A percentile compares a stretch with the other conserved stretches of the same genome.
phyloP scores from a whole-genome alignment of 2,113 vertebrate genomes.

The Todiramphus chloris region DNA sequence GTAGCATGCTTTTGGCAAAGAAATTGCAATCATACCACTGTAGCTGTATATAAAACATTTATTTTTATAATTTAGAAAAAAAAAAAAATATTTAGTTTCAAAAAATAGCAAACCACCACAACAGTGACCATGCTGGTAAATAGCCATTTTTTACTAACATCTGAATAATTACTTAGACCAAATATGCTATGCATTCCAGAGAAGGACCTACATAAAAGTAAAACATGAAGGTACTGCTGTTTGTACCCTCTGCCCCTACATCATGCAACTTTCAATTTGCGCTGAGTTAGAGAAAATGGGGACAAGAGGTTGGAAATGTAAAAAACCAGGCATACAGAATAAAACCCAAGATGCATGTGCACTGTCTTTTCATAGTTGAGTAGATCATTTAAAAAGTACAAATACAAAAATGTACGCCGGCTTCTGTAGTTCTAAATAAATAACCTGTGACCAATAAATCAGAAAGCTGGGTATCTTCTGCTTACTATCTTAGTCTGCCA shows the following conservation, averaged over 20 bases:
- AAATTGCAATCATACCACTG: not conserved
- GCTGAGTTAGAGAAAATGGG: not conserved
- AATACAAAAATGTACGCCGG: not conserved
- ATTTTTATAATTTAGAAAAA: not conserved
- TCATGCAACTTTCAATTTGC: not conserved
- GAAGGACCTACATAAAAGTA: not conserved
- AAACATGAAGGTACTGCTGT: not conserved
- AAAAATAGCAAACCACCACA: too few relatives aligned
- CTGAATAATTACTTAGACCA: constrained; percentile 37
- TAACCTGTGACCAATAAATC: constrained; percentile 70
- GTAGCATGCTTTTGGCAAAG: not conserved
- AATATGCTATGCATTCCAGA: not conserved
- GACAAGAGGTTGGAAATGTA: not conserved
- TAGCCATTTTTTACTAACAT: constrained; percentile 14
- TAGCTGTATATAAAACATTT: not conserved
- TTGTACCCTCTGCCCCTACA: not conserved
- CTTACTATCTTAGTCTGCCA: constrained; percentile 55
- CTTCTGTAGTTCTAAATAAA: constrained; percentile 40
- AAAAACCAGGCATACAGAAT: not conserved
- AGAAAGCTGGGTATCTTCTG: constrained; percentile 52
- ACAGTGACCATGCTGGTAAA: constrained; percentile 3
- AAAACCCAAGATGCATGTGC: not conserved
- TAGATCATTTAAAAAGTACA: not conserved
- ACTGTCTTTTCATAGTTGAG: not conserved
- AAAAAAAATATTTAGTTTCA: too few relatives aligned